Percentiles rank a stretch among this genome's conserved stretches.
phyloP scores from a whole-genome alignment of 2,113 vertebrate species.

The Hiodon tergisus region DNA sequence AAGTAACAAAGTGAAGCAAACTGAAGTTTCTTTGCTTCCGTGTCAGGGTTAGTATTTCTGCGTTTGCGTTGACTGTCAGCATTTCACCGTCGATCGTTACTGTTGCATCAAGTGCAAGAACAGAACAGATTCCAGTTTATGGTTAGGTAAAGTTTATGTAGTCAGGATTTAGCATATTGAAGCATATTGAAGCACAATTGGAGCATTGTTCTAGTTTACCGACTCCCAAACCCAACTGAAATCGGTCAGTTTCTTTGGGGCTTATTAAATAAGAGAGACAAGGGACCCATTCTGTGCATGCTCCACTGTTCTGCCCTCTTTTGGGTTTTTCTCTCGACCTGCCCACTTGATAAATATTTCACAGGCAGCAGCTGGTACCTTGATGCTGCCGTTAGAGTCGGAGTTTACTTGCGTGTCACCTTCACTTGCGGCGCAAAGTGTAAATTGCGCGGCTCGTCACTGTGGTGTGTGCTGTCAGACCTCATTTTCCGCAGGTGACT shows the following conservation, averaged over 20 bases:
- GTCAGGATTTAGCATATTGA: too few species aligned
- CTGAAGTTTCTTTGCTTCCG: too few species aligned
- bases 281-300: neutral
- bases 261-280: neutral
- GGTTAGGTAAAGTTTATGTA: too few species aligned
- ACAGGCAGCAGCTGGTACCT: conserved; percentile 19
- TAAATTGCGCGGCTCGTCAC: neutral
- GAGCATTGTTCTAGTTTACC: too few species aligned
- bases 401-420: neutral
- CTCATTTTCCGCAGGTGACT: neutral
- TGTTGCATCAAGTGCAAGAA: too few species aligned
- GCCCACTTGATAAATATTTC: conserved; percentile 23
- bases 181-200: too few species aligned
- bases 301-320: neutral
- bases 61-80: too few species aligned
- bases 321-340: neutral
- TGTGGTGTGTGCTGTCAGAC: neutral
- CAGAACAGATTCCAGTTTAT: too few species aligned
- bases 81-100: too few species aligned
- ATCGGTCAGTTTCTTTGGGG: neutral
- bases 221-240: neutral
- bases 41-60: too few species aligned
- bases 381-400: conserved; percentile 9
- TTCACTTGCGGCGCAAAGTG: neutral
- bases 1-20: too few species aligned